Base-by-base conservation (phyloP, 30 jellyfish, hydroid and myxozoan genomes). In the Rhopilema esculentum region DNA sequence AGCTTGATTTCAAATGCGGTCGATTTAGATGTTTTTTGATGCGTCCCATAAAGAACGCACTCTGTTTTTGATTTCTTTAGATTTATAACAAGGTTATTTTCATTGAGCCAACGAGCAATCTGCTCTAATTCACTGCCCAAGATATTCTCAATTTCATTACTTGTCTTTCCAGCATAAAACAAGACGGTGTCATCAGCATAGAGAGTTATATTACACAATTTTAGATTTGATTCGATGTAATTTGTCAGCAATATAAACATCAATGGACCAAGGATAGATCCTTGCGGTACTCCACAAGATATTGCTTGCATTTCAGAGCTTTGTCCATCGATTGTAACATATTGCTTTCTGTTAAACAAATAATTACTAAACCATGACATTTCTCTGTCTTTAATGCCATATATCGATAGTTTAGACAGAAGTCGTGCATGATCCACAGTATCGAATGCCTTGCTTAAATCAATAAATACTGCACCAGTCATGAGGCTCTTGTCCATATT, bases 111-210 rank as follows among this genome's bases (percentile, higher is more conserved):
- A 65, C 16, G 22, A 31, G 84, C 65, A 49, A 85, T 61, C 25
- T 32, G 30, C 12, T 85, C 75, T 1, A 80, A 21, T 28, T 85
- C 93, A 48, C 66, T 40, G 29, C 74, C 74, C 32, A 85, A 66
- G 48, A 57, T 18, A 1, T 74, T 16, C 27, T 75, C 95, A 51
- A 72, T 75, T 1, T 7, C 49, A 4, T 71, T 66, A 33, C 83
- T 30, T 67, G 82, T 75, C 53, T 88, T 88, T 50, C 73, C 71
- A 48, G 83, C 80, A 70, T 4, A 73, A 72, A 68, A 88, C 66
- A 88, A 23, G 23, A 88, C 97, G 25, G 97, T 8, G 69, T 88
- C 97, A 80, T 88, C 89, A 69, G 97, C 97, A 81, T 80, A 79
- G 69, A 83, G 86, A 68, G 86, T 62, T 72, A 83, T 70, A 48